A percentile compares a stretch with the other conserved stretches of the same genome.
Evolutionary conservation across 1,140 invertebrate genomes (phyloP).

Genomic region (Steinernema feltiae): DNA sequence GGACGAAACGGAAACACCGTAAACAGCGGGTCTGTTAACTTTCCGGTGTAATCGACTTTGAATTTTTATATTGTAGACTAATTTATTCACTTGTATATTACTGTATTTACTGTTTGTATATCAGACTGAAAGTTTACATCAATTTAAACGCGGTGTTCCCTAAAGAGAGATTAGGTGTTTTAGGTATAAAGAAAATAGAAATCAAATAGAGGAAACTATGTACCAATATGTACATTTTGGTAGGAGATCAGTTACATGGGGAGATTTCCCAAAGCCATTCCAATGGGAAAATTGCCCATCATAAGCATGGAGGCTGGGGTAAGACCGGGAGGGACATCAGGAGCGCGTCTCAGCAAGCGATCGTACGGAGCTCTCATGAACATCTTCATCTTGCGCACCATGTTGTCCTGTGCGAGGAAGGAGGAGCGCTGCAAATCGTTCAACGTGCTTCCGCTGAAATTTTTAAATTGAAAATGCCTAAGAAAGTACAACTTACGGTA

Average conservation of each 20-base stretch:
- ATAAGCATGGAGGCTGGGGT: background rate
- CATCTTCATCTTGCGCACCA: background rate
- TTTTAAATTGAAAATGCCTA: background rate
- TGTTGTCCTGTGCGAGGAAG: background rate
- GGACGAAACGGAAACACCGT: background rate
- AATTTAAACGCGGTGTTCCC: too few species aligned
- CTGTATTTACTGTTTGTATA: background rate
- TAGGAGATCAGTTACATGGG: too few species aligned
- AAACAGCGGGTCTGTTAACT: background rate
- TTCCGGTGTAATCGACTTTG: background rate
- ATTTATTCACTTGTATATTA: background rate
- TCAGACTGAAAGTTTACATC: background rate
- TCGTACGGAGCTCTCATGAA: background rate
- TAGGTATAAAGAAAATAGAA: too few species aligned
- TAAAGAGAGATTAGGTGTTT: too few species aligned
- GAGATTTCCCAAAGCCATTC: too few species aligned
- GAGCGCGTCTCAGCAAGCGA: background rate
- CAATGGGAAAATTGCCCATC: too few species aligned
- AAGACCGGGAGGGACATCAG: background rate
- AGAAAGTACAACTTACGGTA: background rate
- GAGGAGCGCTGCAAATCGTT: background rate
- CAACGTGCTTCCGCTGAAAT: background rate
- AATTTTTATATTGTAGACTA: background rate
- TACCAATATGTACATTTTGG: too few species aligned
- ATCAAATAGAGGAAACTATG: too few species aligned